Percentiles rank a stretch among this genome's conserved stretches.
These are phyloP conservation scores for Ctenodactylus gundi DNA, from an alignment of 2,113 vertebrate genomes.

Conservation along the genomic window DNA sequence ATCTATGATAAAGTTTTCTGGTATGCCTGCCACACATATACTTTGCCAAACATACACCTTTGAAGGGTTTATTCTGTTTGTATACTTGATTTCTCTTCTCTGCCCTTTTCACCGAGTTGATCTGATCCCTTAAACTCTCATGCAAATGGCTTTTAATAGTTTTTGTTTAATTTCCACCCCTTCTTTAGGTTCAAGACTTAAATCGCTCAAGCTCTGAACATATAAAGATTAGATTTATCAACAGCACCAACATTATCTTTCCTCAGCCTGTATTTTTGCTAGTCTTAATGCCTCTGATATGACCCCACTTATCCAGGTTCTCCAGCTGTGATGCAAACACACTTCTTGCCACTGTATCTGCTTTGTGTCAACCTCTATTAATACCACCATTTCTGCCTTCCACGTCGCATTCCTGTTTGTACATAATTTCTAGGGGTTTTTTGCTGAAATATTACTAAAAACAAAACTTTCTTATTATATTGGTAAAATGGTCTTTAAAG, in stretches of 20 bases:
- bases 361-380: not conserved
- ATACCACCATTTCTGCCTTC: not conserved
- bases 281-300: not conserved
- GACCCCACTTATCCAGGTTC: not conserved
- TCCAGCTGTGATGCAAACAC: not conserved
- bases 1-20: not conserved
- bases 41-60: not conserved
- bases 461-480: not conserved
- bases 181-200: not conserved
- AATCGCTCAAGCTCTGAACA: not conserved
- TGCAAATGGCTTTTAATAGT: not conserved
- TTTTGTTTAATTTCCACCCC: not conserved
- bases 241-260: not conserved
- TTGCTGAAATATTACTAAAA: not conserved
- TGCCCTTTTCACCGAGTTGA: not conserved
- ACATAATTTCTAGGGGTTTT: not conserved
- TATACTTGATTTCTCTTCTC: not conserved
- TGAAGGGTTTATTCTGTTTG: not conserved
- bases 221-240: constrained; percentile 8
- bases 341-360: not conserved
- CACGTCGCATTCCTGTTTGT: not conserved
- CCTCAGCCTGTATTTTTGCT: not conserved
- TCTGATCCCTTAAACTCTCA: not conserved
- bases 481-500: not conserved
- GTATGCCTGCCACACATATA: not conserved